Percentiles rank a stretch among this genome's conserved stretches.
These are phyloP conservation scores for Leptura quadrifasciata DNA, from an alignment of 2,888 invertebrate genomes.

Conservation along the genomic window DNA sequence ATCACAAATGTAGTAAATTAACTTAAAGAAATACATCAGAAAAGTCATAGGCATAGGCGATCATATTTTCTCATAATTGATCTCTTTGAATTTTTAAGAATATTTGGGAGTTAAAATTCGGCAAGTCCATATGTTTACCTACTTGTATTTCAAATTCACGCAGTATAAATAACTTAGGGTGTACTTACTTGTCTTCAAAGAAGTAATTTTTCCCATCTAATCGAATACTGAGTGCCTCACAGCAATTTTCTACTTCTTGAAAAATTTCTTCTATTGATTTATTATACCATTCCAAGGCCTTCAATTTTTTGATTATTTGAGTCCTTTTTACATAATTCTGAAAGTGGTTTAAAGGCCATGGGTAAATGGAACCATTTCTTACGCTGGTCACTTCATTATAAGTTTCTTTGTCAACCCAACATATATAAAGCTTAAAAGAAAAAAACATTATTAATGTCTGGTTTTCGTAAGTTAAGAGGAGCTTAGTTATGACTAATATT, in stretches of 20 bases:
- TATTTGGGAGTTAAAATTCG: no score
- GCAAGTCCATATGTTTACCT: no score
- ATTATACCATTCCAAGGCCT: conserved; percentile 88
- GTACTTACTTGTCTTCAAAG: conserved; percentile 84
- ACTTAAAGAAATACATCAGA: no score
- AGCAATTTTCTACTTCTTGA: conserved; percentile 88
- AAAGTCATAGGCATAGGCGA: no score
- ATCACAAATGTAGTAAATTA: no score
- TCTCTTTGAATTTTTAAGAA: no score
- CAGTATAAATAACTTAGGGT: not conserved
- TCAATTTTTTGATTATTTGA: conserved; percentile 82
- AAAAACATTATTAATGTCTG: not conserved
- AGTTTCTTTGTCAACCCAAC: conserved; percentile 89
- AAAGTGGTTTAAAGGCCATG: conserved; percentile 92
- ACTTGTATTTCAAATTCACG: no score
- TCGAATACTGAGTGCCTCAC: conserved; percentile 89
- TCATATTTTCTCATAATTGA: no score
- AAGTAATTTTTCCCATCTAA: conserved; percentile 88
- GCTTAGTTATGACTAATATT: no score
- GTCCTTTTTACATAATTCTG: conserved; percentile 87
- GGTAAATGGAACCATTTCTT: conserved; percentile 92
- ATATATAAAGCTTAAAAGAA: conserved; percentile 83
- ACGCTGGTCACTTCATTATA: conserved; percentile 88
- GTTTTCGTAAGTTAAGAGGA: no score
- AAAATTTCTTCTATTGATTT: conserved; percentile 87